Percentiles rank a stretch among this genome's conserved stretches.
Evolutionary conservation across 2,797 vertebrate genomes (phyloP).

Genomic region (Chromobotia macracanthus): DNA sequence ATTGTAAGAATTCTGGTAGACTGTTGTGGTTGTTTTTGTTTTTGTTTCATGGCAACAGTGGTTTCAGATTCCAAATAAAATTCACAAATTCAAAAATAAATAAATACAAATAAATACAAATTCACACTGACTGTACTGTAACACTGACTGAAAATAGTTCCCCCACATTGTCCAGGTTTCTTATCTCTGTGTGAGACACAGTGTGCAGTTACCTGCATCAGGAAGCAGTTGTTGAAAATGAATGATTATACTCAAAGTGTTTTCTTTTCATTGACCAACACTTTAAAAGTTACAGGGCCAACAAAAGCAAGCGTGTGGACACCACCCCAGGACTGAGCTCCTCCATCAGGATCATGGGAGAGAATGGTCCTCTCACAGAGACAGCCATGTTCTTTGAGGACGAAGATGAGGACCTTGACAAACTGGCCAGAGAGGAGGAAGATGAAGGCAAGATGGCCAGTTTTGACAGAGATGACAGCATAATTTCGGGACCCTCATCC

Average conservation of each 20-base stretch:
- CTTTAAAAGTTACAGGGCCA: slow-evolving; percentile 6
- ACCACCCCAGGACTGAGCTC: slow-evolving; percentile 71
- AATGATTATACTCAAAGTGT: not conserved
- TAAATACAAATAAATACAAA: no score
- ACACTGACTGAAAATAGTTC: slow-evolving; percentile 28
- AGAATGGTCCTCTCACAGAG: slow-evolving; percentile 88
- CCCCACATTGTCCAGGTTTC: slow-evolving; percentile 32
- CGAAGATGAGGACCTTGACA: slow-evolving; percentile 84
- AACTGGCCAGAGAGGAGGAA: slow-evolving; percentile 58
- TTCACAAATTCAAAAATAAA: no score
- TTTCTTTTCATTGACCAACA: slow-evolving; percentile 24
- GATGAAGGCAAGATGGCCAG: slow-evolving; percentile 82
- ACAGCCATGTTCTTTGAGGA: slow-evolving; percentile 84
- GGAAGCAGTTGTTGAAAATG: not conserved
- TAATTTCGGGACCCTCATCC: slow-evolving; percentile 83
- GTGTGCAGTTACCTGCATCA: not conserved
- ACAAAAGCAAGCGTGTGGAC: slow-evolving; percentile 49
- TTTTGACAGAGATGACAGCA: slow-evolving; percentile 83
- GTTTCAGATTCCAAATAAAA: slow-evolving; percentile 3
- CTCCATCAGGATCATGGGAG: slow-evolving; percentile 86
- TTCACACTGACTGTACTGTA: slow-evolving; percentile 13
- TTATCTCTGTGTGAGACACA: not conserved
- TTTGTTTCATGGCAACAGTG: not conserved
- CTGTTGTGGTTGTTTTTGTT: not conserved
- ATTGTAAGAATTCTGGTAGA: not conserved